phyloP scores from a whole-genome alignment of 1,140 invertebrate species.

The Drosophila pachea region DNA sequence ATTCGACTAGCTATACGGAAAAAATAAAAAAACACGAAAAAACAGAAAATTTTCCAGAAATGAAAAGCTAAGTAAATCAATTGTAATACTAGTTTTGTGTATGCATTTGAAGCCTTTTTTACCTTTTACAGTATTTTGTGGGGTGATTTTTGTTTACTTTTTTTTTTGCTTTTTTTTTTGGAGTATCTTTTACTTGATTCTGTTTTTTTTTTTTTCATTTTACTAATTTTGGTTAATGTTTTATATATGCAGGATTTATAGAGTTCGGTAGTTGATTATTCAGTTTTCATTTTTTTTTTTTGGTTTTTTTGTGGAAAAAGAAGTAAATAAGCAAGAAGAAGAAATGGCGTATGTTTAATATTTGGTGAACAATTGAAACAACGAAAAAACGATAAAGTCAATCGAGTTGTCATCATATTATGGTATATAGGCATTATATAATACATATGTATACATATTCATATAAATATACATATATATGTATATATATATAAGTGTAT shows the following conservation, averaged over 20 bases:
- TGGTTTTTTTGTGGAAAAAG: constrained; percentile 66
- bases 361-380: constrained; percentile 74
- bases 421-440: too few relatives aligned
- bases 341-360: constrained; percentile 78
- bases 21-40: constrained; percentile 31
- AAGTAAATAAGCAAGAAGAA: constrained; percentile 79
- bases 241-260: constrained; percentile 55
- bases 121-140: constrained; percentile 75
- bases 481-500: constrained; percentile 1
- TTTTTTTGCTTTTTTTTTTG: constrained; percentile 33
- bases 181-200: too few relatives aligned
- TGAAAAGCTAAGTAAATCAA: constrained; percentile 13
- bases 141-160: constrained; percentile 56
- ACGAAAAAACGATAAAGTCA: constrained; percentile 64
- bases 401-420: constrained; percentile 70
- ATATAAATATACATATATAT: constrained; percentile 20
- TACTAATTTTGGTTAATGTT: constrained; percentile 53
- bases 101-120: constrained; percentile 71
- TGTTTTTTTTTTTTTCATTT: constrained; percentile 18
- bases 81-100: constrained; percentile 64
- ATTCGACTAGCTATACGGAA: constrained; percentile 48
- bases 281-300: constrained; percentile 33
- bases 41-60: constrained; percentile 20
- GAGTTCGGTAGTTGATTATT: constrained; percentile 52
- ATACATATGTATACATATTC: constrained; percentile 20